These are phyloP conservation scores for Sprattus sprattus DNA, from an alignment of 2,113 vertebrate species.

Conservation along the genomic window DNA sequence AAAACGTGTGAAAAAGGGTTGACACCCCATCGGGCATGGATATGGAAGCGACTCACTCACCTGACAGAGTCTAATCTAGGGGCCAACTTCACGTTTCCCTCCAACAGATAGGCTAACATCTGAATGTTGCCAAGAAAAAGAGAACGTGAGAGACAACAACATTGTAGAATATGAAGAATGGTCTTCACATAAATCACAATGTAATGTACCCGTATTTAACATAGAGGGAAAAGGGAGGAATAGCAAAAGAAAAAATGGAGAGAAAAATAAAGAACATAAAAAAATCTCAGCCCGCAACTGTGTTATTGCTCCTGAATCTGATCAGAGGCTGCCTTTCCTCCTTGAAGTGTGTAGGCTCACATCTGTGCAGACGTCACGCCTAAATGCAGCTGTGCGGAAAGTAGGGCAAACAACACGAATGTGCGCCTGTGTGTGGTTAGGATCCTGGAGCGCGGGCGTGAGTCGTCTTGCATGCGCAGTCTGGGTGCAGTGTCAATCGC, in stretches of 20 bases:
- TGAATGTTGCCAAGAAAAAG: no score
- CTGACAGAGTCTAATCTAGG: not conserved
- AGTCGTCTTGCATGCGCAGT: constrained; percentile 19
- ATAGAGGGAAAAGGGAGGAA: not conserved
- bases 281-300: not conserved
- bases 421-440: constrained; percentile 4
- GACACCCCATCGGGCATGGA: no score
- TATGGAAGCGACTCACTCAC: not conserved
- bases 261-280: not conserved
- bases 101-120: no score
- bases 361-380: constrained; percentile 10
- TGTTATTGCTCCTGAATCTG: not conserved
- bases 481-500: not conserved
- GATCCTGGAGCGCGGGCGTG: constrained; percentile 14
- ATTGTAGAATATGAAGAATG: not conserved
- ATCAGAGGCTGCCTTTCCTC: not conserved
- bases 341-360: not conserved
- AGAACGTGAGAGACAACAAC: not conserved
- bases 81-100: not conserved
- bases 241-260: not conserved
- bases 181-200: not conserved
- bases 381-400: constrained; percentile 5
- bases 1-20: no score
- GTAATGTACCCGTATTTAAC: not conserved
- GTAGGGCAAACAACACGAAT: not conserved